Evolutionary conservation across 2,797 vertebrate species (phyloP), one percentile per base, ranked within the genome.

Genomic region (Heteromormyrus szaboi): DNA sequence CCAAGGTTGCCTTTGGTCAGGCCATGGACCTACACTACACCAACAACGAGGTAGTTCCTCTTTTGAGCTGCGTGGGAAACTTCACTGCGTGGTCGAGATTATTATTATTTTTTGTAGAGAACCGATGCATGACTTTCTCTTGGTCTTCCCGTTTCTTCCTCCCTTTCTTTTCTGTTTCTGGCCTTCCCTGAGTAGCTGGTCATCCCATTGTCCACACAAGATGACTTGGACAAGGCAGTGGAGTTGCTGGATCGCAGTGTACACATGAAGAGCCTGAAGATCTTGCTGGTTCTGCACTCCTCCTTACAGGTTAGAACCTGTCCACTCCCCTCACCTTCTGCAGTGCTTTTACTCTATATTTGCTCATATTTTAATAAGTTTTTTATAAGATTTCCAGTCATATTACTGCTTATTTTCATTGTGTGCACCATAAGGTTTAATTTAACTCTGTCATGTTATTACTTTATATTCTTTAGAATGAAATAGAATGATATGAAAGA

Each of bases 231-330:
- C 94, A 99, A 99, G 95, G 98, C 98, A 1, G 96, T 99, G 89
- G 98, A 99, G 94, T 96, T 99, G 90, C 96, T 99, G 93, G 99
- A 99, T 93, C 97, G 98, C 90, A 99, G 98, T 41, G 94, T 97
- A 93, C 98, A 99, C 94, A 99, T 99, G 98, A 99, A 99, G 91
- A 99, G 98, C 91, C 96, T 99, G 87, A 99, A 98, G 95, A 98
- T 99, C 95, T 81, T 99, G 59, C 96, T 99, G 92, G 98, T 99
- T 90, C 93, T 97, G 86, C 97, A 98, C 90, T 94, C 95, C 89
- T 97, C 94, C 91, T 95, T 95, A 88, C 97, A 98, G 97, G 98
- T 99, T 93, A 85, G 93, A 91, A 6, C 25, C 88, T 5, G 25
- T 14, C 33, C 25, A 44, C 8, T 6, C 17, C 83, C 83, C 12